These are phyloP conservation scores for Ormyrus nitidulus DNA, from an alignment of 2,888 invertebrate genomes.

Conservation along the genomic window DNA sequence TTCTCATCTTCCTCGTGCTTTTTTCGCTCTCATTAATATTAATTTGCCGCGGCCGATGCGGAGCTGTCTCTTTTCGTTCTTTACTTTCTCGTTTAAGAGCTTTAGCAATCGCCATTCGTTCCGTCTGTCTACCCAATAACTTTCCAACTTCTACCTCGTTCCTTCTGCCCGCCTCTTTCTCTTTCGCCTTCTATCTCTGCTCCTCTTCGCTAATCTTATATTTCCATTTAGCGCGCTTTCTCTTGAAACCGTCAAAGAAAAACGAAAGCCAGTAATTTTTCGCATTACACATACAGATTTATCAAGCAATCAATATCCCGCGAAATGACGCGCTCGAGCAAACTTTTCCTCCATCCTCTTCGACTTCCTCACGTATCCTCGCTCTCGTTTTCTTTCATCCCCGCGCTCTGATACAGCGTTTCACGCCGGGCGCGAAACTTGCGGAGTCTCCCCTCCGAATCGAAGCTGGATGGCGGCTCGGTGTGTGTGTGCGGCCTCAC, in stretches of 20 bases:
- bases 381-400: conserved; percentile 8
- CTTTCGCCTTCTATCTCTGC: not conserved
- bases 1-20: conserved; percentile 14
- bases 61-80: conserved; percentile 18
- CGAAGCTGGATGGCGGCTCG: too few species aligned
- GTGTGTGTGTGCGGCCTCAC: not conserved
- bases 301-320: too few species aligned
- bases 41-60: conserved; percentile 11
- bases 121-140: not conserved
- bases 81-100: conserved; percentile 17
- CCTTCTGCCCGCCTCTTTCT: not conserved
- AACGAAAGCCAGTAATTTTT: not conserved
- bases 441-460: too few species aligned
- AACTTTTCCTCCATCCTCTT: not conserved
- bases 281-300: too few species aligned
- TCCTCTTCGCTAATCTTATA: not conserved
- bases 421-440: not conserved
- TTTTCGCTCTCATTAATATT: conserved; percentile 39
- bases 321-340: not conserved
- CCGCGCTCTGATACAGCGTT: not conserved
- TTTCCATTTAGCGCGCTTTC: not conserved
- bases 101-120: conserved; percentile 7
- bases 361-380: not conserved
- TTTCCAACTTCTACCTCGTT: not conserved
- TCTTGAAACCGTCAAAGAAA: too few species aligned